Base-by-base conservation (phyloP, 2,888 invertebrate genomes). In the Lacanobia wlatinum region DNA sequence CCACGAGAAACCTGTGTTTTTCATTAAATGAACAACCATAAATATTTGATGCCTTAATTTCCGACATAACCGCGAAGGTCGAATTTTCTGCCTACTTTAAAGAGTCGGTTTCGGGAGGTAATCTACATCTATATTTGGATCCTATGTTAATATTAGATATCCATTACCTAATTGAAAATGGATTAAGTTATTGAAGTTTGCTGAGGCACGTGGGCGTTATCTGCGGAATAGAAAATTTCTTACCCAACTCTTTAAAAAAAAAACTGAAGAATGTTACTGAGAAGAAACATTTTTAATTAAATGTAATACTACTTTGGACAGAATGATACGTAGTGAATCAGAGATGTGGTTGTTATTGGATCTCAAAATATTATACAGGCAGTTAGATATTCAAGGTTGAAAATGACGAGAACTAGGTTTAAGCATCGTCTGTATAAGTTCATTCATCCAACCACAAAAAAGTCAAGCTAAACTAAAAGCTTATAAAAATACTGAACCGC, bases 41-140 rank as follows among this genome's bases (percentile, higher is more conserved):
- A 55, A 79, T 79, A 52, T 79, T 59, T 76, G 46, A 71, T 73
- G 63, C 28, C 48, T 60, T 23, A 78, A 73, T 82, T 76, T 82
- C 75, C 75, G 40, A 48, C 46, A 12, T 46, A 46, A 28, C n/a
- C 48, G 23, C 18, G n/a, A 10, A 2, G 21, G 56, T 64, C 61
- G 40, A 75, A 62, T 71, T 52, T 62, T 62, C 56, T 62, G 71
- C 16, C 56, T 28, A 12, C 10, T 21, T 23, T 21, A 59, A n/a
- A 53, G 21, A 38, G n/a, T 23, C 18, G 12, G n/a, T 76, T 76
- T 60, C 18, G 21, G 34, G 23, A 61, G 21, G 16, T 7, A 18
- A 12, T 23, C 6, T 50, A 43, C 2, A 38, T 64, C 18, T 62
- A 58, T 43, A 60, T 79, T 60, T 43, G 18, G 18, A 50, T 28